Base-by-base conservation (phyloP, 1,140 invertebrate genomes). In the Kradibia gibbosae region DNA sequence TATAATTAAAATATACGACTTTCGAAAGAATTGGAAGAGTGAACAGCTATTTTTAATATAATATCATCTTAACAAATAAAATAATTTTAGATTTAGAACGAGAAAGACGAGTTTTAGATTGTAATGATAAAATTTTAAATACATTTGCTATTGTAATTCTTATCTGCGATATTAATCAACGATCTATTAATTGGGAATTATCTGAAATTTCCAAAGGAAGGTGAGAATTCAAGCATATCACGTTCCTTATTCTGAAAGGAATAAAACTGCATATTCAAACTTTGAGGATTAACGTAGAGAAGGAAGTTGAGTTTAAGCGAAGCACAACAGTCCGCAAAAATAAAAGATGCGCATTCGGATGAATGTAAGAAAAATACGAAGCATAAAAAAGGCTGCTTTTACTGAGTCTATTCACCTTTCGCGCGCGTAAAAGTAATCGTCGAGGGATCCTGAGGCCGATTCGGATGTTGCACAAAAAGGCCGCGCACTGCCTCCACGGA, bases 21-120 rank as follows among this genome's bases (percentile, higher is more conserved):
- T 60, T 39, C 25, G 45, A 78, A 78, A 78, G 76, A 67, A 78
- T 78, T 70, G 62, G 62, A 34, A 50, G 60, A 36, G 36, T 36
- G 45, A 0, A 13, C 22, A 10, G 31, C 5, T 65, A 65, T 67
- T 67, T 67, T 67, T 20, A 67, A 67, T n/a, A 39, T 3, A 36
- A 39, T n/a, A 67, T 67, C n/a, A 4, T 39, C 20, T 48, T 17
- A 39, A 62, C 13, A 3, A 20, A 62, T 15, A 39, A 39, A 67
- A 39, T 39, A 28, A 39, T 39, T 67, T 67, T 67, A 67, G 39
- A n/a, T 67, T 74, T 74, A 57, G 34, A n/a, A 67, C 62, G 17
- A 67, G 34, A 71, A 28, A 48, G 3, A 42, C 13, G 3, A 48
- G 20, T 34, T n/a, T n/a, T n/a, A 72, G 17, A 50, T 50, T 48